These are phyloP conservation scores for Solenopsis fugax DNA, from an alignment of 1,140 invertebrate species.

Conservation along the genomic window DNA sequence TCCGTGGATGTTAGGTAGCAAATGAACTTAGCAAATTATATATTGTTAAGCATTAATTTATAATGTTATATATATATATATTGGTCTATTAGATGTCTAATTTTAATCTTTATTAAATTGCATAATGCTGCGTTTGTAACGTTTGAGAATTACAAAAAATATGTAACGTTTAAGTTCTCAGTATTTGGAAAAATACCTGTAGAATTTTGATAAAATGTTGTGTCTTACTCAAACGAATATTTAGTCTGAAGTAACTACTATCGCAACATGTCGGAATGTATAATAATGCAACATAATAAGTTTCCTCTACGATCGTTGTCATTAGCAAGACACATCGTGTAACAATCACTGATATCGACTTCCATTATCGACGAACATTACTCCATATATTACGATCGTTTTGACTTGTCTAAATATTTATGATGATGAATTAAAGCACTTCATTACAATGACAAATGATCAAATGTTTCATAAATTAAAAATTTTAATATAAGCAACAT, in stretches of 20 bases:
- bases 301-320: neutral
- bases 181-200: neutral
- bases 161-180: no score
- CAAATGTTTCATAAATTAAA: neutral
- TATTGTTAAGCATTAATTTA: neutral
- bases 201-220: neutral
- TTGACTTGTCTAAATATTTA: neutral
- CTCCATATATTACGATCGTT: neutral
- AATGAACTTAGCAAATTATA: neutral
- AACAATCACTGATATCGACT: constrained; percentile 19
- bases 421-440: neutral
- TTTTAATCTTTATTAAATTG: neutral
- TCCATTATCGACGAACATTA: constrained; percentile 3
- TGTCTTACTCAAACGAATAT: neutral
- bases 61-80: neutral
- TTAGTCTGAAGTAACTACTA: neutral
- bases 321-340: neutral
- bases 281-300: constrained; percentile 23
- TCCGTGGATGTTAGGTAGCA: neutral
- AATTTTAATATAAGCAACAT: no score
- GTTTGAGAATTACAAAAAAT: neutral
- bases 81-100: neutral
- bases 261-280: neutral
- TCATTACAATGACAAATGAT: neutral
- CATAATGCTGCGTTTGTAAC: neutral